Base-by-base conservation (phyloP, 2,113 vertebrate genomes). In the Percina caprodes region DNA sequence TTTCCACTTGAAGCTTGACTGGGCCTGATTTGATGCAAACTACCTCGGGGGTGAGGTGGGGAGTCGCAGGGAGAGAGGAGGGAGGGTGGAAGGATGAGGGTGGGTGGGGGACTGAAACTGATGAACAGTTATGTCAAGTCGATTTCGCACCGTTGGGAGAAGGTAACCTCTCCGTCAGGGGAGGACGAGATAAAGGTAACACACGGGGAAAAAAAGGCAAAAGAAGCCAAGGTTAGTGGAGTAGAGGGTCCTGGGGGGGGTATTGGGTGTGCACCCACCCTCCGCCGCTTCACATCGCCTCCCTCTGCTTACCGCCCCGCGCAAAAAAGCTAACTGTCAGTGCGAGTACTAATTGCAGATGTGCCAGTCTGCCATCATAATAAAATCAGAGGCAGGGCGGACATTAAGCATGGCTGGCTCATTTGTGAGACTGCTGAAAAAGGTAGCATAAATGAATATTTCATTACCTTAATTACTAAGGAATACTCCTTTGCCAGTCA, bases 401-500 rank as follows among this genome's bases (percentile, higher is more conserved):
- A 96, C 97, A 96, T 97, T 97, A 97, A 97, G 96, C 95, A 95
- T 95, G 96, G 96, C 97, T 96, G 96, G 94, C 97, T 98, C 97
- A 97, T 98, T 99, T 99, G 97, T 96, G 96, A 93, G 95, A 96
- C 97, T 96, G 97, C 96, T 97, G 96, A 96, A 98, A 39, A 98
- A 99, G 97, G 97, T 97, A 97, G 96, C 97, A 96, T 95, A 97
- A 97, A 98, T 98, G 96, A 99, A 99, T 99, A 99, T 99, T 99
- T 99, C 97, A 98, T 98, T 97, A 98, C 96, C 97, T 98, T 99
- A 98, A 99, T 99, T 98, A 98, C 97, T 96, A 96, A 97, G 96
- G 96, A 98, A 97, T 97, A 97, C 96, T 97, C 97, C 96, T 97
- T 97, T 96, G 96, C 96, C 96, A 96, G 96, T 96, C 96, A 96